Evolutionary conservation across 2,113 vertebrate genomes (phyloP).

Genomic region (Madoqua kirkii): DNA sequence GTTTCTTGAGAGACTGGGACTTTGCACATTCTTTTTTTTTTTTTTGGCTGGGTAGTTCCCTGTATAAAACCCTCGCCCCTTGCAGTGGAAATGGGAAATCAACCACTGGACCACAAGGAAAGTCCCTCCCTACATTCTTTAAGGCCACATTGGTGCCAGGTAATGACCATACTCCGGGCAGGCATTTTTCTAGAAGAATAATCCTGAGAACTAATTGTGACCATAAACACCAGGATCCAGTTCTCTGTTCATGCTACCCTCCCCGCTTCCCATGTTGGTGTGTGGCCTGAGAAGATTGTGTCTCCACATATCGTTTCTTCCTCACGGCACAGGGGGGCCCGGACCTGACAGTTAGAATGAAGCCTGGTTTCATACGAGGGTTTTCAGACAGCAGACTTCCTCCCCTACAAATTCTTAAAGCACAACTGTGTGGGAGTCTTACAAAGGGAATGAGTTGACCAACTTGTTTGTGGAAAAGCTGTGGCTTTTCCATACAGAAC

Average conservation of each 20-base stretch:
- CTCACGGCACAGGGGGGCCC: neutral
- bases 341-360: neutral
- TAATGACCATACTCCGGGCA: neutral
- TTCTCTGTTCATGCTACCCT: neutral
- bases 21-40: neutral
- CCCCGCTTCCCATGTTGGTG: neutral
- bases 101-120: neutral
- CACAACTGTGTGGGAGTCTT: neutral
- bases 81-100: neutral
- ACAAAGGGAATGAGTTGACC: slow-evolving; percentile 25
- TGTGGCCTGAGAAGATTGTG: neutral
- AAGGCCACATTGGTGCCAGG: neutral
- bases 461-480: slow-evolving; percentile 24
- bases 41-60: neutral
- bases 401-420: slow-evolving; percentile 42
- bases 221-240: neutral
- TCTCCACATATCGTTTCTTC: neutral
- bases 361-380: neutral
- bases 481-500: slow-evolving; percentile 30
- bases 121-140: neutral
- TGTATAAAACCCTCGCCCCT: neutral
- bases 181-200: slow-evolving; percentile 11
- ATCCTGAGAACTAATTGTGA: neutral
- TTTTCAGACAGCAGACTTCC: neutral
- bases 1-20: neutral